Percentiles rank a stretch among this genome's conserved stretches.
These are phyloP conservation scores for Psittacula cyanocephala DNA, from an alignment of 2,113 vertebrate genomes.

Conservation along the genomic window DNA sequence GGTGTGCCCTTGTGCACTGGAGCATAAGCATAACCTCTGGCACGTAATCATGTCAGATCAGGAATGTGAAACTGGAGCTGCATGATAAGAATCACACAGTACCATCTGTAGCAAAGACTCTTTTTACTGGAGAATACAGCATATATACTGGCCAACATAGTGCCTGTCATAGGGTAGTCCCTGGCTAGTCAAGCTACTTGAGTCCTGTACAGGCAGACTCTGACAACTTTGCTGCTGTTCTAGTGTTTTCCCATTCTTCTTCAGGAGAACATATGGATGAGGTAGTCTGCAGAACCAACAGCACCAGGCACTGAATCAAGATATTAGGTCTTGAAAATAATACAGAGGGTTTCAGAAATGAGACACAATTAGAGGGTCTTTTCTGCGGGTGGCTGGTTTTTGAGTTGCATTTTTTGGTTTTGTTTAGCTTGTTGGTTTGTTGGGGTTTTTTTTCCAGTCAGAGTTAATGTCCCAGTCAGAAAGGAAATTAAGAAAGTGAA, in stretches of 20 bases:
- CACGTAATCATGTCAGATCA: rapidly evolving
- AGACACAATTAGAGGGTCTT: neutral
- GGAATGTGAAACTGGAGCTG: neutral
- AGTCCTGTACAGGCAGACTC: neutral
- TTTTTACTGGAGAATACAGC: neutral
- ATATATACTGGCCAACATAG: neutral
- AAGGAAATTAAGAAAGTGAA: neutral
- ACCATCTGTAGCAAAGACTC: neutral
- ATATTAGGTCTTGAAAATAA: neutral
- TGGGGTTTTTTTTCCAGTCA: neutral
- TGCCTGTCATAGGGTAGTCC: neutral
- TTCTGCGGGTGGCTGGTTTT: neutral
- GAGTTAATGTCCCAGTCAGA: neutral
- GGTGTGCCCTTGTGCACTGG: neutral
- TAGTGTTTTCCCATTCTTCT: neutral
- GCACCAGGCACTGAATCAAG: neutral
- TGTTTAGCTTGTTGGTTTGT: neutral
- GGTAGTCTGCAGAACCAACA: neutral
- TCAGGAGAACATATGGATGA: neutral
- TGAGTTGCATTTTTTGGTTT: neutral
- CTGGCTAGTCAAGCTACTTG: neutral
- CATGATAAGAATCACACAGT: neutral
- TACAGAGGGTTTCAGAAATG: neutral
- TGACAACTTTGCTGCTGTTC: neutral
- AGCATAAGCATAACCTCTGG: neutral